Base-by-base conservation (phyloP, 2,797 vertebrate genomes). In the Selene dorsalis region DNA sequence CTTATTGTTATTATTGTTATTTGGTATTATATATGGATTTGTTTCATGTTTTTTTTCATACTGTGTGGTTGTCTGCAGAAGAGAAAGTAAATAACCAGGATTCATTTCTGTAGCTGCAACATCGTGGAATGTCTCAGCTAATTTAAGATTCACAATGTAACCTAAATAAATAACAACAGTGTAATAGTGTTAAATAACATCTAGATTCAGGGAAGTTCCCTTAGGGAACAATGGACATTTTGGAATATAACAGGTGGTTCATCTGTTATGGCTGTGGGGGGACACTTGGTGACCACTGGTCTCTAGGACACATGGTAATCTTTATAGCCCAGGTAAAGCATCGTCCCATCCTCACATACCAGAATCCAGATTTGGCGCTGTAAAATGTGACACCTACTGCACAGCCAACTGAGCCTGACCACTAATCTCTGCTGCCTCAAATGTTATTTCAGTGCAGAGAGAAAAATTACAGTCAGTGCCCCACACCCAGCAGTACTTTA, bases 321-420 rank as follows among this genome's bases (percentile, higher is more conserved):
- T 62, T 53, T 63, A 81, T 71, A 70, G 41, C 67, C 79, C 4
- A 50, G 55, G 79, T 81, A 71, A 79, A 84, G 57, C 58, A 41
- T 48, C 32, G 24, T 73, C 63, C 52, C 35, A 26, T 77, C 66
- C 73, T 48, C 65, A 13, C 55, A 32, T 12, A 64, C 70, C 71
- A 45, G 24, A 77, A 77, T 85, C 67, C 72, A 84, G 72, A 78
- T 66, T 62, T 66, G 26, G 55, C 66, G 60, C 47, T 4, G 52
- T 88, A 82, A 87, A 90, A 90, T 58, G 65, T 76, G 78, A 84
- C 47, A 81, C 82, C 28, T 60, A 30, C 39, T 59, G 62, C 41
- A 20, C 30, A 80, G 73, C 75, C 77, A 63, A 64, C 79, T 45
- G 80, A 82, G 76, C 43, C 64, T 5, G 26, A 47, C 47, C 6